A percentile compares a stretch with the other conserved stretches of the same genome.
These are phyloP conservation scores for Idaea straminata DNA, from an alignment of 2,888 invertebrate species.

Conservation along the genomic window DNA sequence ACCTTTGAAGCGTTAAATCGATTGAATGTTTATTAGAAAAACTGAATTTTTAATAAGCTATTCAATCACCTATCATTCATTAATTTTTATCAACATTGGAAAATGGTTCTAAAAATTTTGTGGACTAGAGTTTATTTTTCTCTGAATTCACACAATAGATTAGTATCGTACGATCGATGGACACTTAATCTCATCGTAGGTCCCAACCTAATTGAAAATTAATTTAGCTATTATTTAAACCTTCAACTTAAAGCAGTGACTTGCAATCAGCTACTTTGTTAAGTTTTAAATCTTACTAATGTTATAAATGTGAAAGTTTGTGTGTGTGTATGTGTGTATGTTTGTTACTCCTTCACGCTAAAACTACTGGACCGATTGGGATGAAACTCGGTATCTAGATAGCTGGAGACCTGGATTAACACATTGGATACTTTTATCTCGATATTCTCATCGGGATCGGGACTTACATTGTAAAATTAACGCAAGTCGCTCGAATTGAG, in stretches of 20 bases:
- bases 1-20: constrained; percentile 25
- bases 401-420: no score
- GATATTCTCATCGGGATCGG: no score
- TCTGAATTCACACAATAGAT: neutral
- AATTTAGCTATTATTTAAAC: neutral
- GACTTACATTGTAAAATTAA: no score
- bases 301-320: no score
- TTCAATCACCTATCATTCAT: constrained; percentile 27
- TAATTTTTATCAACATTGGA: neutral
- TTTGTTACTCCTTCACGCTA: no score
- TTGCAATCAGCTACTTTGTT: neutral
- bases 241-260: neutral
- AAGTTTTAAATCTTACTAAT: no score
- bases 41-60: constrained; percentile 37
- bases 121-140: neutral
- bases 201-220: no score
- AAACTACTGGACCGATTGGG: no score
- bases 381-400: no score
- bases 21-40: constrained; percentile 30
- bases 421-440: no score
- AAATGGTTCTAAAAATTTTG: neutral
- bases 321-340: no score
- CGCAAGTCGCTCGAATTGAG: no score
- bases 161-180: neutral
- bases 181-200: neutral